Evolutionary conservation across 2,888 invertebrate species (phyloP), one percentile per base, ranked within the genome.

Genomic region (Metalampra italica): DNA sequence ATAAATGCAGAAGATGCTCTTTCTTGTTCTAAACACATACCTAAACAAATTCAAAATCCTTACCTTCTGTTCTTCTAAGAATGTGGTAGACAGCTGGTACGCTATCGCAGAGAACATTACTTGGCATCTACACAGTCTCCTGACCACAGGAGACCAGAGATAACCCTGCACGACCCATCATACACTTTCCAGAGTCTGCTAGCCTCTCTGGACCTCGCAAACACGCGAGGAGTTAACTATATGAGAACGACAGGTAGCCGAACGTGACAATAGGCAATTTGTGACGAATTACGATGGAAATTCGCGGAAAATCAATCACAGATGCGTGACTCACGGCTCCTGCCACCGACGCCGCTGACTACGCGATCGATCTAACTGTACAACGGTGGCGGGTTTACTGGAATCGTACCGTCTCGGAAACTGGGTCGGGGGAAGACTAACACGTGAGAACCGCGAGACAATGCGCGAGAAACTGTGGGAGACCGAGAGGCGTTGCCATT

Each of bases 401-500:
- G 58, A 54, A 54, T 50, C 47, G 52, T 58, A 63, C 57, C 58
- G 56, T 54, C 49, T 45, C 45, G 47, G 45, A 54, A 77, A 74
- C 62, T 65, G 65, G 72, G 71, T 66, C 77, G 69, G 60, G 66
- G 74, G 72, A 74, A 71, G 68, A 70, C 64, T 65, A 65, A 57
- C 75, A 75, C 85, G 85, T 85, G 87, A 82, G 86, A 88, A 81
- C 73, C 57, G 61, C 57, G 60, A 81, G 71, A 88, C 86, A 86
- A 87, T 85, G 70, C 79, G 73, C 77, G 78, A 74, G 85, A 87
- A 86, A 87, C 85, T 87, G 85, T 85, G 87, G 72, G 83, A 88
- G 80, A 78, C 66, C 67, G 67, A 78, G 83, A 90, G 90, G 90
- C 90, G 90, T 90, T 90, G 88, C 86, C 90, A 79, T 85, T 78